Conservation (phyloP, 92 coral and sea anemone genomes). For the Phymanthus crucifer region DNA sequence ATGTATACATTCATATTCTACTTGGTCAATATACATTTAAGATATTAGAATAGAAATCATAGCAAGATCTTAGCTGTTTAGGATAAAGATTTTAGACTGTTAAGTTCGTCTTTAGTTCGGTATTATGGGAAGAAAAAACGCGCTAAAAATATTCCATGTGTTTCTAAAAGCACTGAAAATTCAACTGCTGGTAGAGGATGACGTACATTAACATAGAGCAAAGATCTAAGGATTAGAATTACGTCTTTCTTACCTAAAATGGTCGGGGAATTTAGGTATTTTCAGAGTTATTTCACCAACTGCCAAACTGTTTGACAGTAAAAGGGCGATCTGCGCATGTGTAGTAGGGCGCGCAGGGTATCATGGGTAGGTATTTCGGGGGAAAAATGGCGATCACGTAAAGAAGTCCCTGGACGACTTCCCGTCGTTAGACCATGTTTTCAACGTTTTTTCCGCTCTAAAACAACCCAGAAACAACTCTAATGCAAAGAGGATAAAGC, state of each 20-base stretch:
- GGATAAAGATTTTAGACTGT: background rate
- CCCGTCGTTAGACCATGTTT: background rate
- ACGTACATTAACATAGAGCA: background rate
- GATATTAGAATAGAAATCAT: background rate
- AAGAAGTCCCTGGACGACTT: constrained; percentile 1
- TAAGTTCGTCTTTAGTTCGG: background rate
- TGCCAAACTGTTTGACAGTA: constrained; percentile 10
- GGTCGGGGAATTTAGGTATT: background rate
- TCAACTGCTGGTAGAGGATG: background rate
- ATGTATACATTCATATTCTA: background rate
- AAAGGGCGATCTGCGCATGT: constrained; percentile 21
- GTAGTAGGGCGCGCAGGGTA: constrained; percentile 19
- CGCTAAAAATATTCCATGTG: background rate
- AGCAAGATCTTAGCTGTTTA: background rate
- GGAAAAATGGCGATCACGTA: constrained; percentile 32
- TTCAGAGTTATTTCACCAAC: background rate
- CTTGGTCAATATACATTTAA: background rate
- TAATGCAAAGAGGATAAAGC: constrained; percentile 11
- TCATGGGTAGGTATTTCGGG: constrained; percentile 5
- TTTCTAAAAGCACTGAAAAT: background rate
- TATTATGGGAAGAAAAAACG: background rate
- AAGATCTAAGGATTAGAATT: background rate
- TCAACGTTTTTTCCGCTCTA: background rate
- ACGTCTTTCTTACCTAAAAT: background rate
- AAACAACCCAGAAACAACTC: background rate